These are phyloP conservation scores for Turritopsis rubra DNA, from an alignment of 30 jellyfish, hydroid and myxozoan genomes.

Conservation along the genomic window DNA sequence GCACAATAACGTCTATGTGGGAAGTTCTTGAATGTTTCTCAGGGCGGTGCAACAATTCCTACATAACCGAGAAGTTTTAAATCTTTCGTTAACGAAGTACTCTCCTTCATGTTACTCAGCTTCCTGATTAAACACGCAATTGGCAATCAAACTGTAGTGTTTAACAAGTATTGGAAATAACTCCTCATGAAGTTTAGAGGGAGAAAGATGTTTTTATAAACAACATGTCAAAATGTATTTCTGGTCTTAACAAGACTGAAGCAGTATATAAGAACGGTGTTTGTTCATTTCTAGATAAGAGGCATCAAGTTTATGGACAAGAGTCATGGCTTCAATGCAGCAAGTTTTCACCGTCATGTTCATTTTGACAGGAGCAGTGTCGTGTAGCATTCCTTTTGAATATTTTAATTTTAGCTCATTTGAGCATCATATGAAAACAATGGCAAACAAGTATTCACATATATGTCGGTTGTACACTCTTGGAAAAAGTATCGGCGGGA, in stretches of 20 bases:
- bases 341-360: not conserved
- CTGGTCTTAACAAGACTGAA: not conserved
- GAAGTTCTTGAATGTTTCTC: not conserved
- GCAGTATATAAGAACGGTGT: not conserved
- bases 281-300: not conserved
- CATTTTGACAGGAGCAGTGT: not conserved
- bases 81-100: not conserved
- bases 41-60: not conserved
- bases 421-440: not conserved
- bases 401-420: not conserved
- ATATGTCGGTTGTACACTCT: conserved; percentile 57
- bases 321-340: not conserved
- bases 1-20: not conserved
- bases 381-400: not conserved
- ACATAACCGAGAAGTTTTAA: not conserved
- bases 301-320: not conserved
- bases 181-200: not conserved
- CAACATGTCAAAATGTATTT: not conserved
- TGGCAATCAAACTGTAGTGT: not conserved
- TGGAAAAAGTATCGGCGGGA: conserved; percentile 57
- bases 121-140: not conserved
- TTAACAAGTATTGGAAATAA: not conserved
- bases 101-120: not conserved
- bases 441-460: conserved; percentile 34
- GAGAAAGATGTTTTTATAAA: not conserved